Evolutionary conservation across 2,113 vertebrate species (phyloP), one percentile per base, ranked within the genome.

Genomic region (Paratilapia polleni): DNA sequence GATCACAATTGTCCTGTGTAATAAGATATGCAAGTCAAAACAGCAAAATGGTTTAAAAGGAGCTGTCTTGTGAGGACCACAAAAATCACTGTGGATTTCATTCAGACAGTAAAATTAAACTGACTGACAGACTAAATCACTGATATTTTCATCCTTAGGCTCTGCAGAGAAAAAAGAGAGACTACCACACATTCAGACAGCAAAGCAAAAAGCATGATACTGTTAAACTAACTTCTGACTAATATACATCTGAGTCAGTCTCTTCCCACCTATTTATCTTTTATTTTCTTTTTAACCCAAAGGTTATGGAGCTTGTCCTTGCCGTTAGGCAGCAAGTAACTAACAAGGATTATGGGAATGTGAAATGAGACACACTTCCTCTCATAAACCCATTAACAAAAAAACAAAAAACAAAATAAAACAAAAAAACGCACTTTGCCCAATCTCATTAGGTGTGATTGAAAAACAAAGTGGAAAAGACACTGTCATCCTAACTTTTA

Each of bases 371-470:
- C 52, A 76, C 47, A 24, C 80, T 31, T 70, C 43, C 6, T 73
- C 85, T 83, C 61, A 52, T 26, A 83, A 38, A 41, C 0, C 75
- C 10, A 81, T 81, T 41, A 84, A 49, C 57, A 59, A 59, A 60
- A 80, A 82, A 85, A 74, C n/a, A n/a, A n/a, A n/a, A n/a, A n/a
- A n/a, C n/a, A n/a, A n/a, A n/a, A n/a, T n/a, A n/a, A 78, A 6
- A 79, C 1, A 9, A 8, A 38, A 38, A 31, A 31, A 31, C 41
- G 73, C 77, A 15, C 47, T 4, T 64, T 28, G 24, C 22, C 47
- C 28, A 34, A 22, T 84, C 75, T 88, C 63, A 89, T 89, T 88
- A 76, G 15, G 54, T 8, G 28, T 76, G 81, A 78, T 82, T 86
- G 49, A 86, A 87, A 86, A 87, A 87, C 70, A 63, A 52, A 26